Evolutionary conservation across 2,113 vertebrate species (phyloP), one percentile per base, ranked within the genome.

Genomic region (Chionodraco myersi): DNA sequence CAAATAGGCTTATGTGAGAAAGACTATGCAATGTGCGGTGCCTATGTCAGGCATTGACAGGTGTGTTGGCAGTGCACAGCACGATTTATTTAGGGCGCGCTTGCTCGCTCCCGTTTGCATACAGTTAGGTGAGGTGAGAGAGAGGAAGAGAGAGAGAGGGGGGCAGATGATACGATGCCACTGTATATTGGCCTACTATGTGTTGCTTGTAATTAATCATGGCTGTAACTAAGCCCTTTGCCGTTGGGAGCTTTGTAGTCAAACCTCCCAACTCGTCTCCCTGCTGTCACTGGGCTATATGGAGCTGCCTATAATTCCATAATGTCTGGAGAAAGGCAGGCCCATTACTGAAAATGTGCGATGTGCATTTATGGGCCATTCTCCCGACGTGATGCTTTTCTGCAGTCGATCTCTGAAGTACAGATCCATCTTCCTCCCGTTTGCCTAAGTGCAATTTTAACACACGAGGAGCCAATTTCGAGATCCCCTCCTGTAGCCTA

Each of bases 21-120:
- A 44, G 79, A 89, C 72, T 77, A 67, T 76, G 77, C 74, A 89
- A 10, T 67, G 80, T 62, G 80, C 15, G 78, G 63, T 72, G 83
- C 53, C 65, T 47, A 21, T 86, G 79, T 86, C 70, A 82, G 82
- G 84, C 77, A 60, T 89, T 93, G 92, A 89, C 92, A 93, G 90
- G 93, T 91, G 91, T 90, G 91, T 87, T 88, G 87, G 82, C 75
- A 83, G 75, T 75, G 44, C 71, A 85, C 71, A 48, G 61, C 82
- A 81, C 83, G 77, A 88, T 93, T 87, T 86, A 89, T 93, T 88
- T 83, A 71, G 89, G 87, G 84, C 87, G 87, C 89, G 79, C 87
- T 82, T 68, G 75, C 77, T 87, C 84, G 88, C 72, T 85, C 85
- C 83, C 82, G 85, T 84, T 83, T 80, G 78, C 87, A 87, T 89